Evolutionary conservation across 2,888 invertebrate species (phyloP).

Genomic region (Caenorhabditis imperialis): DNA sequence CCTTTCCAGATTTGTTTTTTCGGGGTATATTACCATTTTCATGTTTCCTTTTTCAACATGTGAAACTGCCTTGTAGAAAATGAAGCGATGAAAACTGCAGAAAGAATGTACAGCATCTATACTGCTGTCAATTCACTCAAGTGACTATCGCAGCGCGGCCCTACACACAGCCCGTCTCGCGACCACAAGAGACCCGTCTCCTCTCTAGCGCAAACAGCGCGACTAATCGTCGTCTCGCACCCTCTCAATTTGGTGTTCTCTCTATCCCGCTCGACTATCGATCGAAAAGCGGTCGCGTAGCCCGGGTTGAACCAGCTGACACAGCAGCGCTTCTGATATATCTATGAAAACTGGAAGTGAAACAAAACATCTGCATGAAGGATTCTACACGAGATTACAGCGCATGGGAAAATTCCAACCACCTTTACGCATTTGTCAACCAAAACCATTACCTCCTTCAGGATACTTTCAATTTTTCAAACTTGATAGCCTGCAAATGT

Average conservation of each 20-base stretch:
- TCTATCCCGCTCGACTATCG: slow-evolving; percentile 21
- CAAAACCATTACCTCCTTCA: slow-evolving; percentile 27
- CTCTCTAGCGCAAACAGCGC: slow-evolving; percentile 31
- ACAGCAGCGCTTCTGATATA: background rate
- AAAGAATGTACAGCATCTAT: slow-evolving; percentile 36
- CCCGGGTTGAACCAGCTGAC: background rate
- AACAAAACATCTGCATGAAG: slow-evolving; percentile 7
- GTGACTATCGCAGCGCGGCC: slow-evolving; percentile 51
- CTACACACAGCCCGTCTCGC: slow-evolving; percentile 9
- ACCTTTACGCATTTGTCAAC: slow-evolving; percentile 7
- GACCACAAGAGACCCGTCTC: slow-evolving; percentile 30
- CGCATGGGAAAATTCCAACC: slow-evolving; percentile 25
- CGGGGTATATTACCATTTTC: slow-evolving; percentile 6
- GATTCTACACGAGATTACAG: slow-evolving; percentile 26
- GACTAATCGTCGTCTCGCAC: slow-evolving; percentile 14
- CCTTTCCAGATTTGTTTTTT: slow-evolving; percentile 3
- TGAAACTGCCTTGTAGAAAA: slow-evolving; percentile 23
- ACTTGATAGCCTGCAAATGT: slow-evolving; percentile 7
- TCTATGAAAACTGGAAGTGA: slow-evolving; percentile 13
- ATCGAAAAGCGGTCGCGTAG: slow-evolving; percentile 13
- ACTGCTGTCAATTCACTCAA: slow-evolving; percentile 54
- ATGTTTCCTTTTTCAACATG: slow-evolving; percentile 6
- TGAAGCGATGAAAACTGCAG: slow-evolving; percentile 31
- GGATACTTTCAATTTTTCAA: slow-evolving; percentile 6
- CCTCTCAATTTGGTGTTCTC: slow-evolving; percentile 10